Evolutionary conservation across 2,797 vertebrate species (phyloP).

Genomic region (Chelmon rostratus): DNA sequence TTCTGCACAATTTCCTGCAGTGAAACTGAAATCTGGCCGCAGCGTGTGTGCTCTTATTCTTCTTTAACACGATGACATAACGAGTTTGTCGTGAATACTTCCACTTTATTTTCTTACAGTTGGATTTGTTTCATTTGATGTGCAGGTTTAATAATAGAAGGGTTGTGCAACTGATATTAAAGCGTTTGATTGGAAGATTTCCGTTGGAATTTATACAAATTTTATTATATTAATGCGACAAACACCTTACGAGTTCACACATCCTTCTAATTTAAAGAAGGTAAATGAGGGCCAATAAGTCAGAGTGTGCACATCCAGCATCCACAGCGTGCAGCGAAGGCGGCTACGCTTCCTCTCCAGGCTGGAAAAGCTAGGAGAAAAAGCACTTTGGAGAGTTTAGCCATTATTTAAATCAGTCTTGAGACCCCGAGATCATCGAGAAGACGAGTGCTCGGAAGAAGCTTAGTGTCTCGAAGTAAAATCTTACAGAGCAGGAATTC

Average conservation of each 20-base stretch:
- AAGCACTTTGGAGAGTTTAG: background rate
- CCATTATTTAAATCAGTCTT: no score
- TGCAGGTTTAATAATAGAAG: background rate
- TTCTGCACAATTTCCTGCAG: background rate
- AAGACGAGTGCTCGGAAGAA: background rate
- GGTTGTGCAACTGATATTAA: no score
- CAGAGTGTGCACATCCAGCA: background rate
- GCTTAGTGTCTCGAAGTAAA: conserved; percentile 5
- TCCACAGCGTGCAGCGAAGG: background rate
- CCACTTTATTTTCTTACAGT: background rate
- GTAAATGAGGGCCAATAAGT: background rate
- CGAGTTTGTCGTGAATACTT: no score
- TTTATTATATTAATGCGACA: background rate
- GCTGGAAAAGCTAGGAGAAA: background rate
- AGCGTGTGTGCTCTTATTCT: background rate
- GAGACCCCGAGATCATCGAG: no score
- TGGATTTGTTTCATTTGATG: background rate
- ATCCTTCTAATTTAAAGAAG: background rate
- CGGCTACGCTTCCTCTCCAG: background rate
- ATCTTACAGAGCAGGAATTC: background rate
- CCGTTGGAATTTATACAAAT: no score
- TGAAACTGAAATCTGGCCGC: background rate
- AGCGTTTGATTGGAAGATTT: no score
- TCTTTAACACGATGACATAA: no score
- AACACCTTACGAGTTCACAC: background rate